Evolutionary conservation across 2,888 invertebrate genomes (phyloP), one percentile per base, ranked within the genome.

Genomic region (Biston stratarius): DNA sequence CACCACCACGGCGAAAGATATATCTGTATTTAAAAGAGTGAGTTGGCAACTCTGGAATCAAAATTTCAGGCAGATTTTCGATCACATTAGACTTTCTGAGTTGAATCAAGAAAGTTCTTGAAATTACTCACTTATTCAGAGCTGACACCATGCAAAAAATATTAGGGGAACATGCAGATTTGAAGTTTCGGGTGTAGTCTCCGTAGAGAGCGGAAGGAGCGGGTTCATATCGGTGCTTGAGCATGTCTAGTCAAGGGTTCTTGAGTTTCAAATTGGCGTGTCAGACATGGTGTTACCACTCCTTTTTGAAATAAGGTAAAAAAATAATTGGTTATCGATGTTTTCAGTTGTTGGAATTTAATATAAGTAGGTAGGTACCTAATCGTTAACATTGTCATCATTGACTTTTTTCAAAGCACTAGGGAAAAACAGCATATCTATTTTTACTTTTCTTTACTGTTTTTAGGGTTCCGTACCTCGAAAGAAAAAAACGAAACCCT

Each of bases 171-270:
- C 49, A 58, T 63, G 67, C 67, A 63, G 59, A 63, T 60, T 63
- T 60, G n/a, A 67, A 67, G 63, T 67, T 67, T 60, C 10, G 63
- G 53, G 47, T 45, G 10, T 42, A 51, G 10, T 14, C 59, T 49
- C 5, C 6, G 36, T 9, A 38, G 44, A 56, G 44, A 56, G 65
- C 12, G 44, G 11, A 55, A 36, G 15, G 49, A 69, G 74, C n/a
- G 66, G 64, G 64, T 51, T 51, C 58, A 44, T 64, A 65, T 49
- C 60, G 66, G 64, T 60, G 53, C 74, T 74, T 72, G 59, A 42
- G 71, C 74, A 74, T 72, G 74, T 69, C 61, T 52, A 36, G 55
- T 59, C 61, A 67, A 68, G 70, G 58, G 52, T 60, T 12, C 69
- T 74, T 57, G 56, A 61, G 62, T 49, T 64, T 62, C 42, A 62